Base-by-base conservation (phyloP, 2,888 invertebrate genomes). In the Hirtodrosophila cameraria region DNA sequence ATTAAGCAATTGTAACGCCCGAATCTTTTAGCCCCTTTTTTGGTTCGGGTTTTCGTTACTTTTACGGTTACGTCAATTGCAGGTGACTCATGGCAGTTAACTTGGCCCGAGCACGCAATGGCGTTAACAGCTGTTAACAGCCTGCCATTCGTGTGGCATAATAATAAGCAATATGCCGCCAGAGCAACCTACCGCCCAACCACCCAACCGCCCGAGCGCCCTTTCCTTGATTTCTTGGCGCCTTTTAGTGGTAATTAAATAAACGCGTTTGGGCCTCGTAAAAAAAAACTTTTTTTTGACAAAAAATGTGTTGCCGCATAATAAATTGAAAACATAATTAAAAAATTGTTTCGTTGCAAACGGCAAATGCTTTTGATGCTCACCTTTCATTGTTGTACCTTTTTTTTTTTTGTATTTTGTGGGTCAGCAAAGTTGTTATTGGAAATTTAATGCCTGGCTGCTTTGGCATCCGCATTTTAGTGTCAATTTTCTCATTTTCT, bases 271-370 rank as follows among this genome's bases (percentile, higher is more conserved):
- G n/a, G 31, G 45, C 43, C 36, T 43, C 43, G 46, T 38, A 50
- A 36, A 49, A 46, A 18, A 59, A 71, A 59, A 15, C 63, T 70
- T 65, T 45, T 66, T 70, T 65, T 45, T 49, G 25, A 30, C 66
- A 46, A 64, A 75, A n/a, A 78, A 64, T 78, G 79, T 74, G 63
- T 64, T 75, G 73, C 63, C 63, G 85, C 85, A 85, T 82, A 85
- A 82, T 82, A 85, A 82, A 82, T 82, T 85, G 75, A 80, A 82
- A 85, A 82, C 70, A 85, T 85, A 85, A 82, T 82, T 85, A 77
- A 75, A 79, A 70, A 60, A 36, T 42, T 25, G 33, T 49, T 35
- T 27, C 3, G n/a, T 6, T 4, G 15, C 16, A 15, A 8, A 13
- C 16, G 12, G 31, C 30, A 53, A 57, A 36, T 27, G 27, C 35